phyloP scores from a whole-genome alignment of 2,888 invertebrate genomes.

The Athalia rosae region DNA sequence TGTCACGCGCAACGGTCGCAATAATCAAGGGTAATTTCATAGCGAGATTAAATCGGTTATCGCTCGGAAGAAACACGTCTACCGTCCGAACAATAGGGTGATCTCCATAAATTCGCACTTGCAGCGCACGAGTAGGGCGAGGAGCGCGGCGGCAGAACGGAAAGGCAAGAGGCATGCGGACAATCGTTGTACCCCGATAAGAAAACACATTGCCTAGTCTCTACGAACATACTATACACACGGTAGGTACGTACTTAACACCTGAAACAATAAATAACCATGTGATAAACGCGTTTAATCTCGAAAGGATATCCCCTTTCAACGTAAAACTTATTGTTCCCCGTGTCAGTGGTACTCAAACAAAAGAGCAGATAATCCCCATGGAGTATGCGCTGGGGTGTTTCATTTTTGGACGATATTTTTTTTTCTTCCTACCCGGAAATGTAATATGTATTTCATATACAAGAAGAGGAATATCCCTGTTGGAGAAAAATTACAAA shows the following conservation, averaged over 20 bases:
- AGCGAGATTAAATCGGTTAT: neutral
- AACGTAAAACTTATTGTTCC: neutral
- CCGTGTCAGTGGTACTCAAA: neutral
- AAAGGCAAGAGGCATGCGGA: neutral
- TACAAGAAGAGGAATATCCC: too few relatives aligned
- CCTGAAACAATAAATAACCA: conserved; percentile 14
- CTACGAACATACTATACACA: neutral
- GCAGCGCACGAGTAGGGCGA: neutral
- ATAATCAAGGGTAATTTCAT: conserved; percentile 2
- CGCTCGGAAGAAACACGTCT: neutral
- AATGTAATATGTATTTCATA: too few relatives aligned
- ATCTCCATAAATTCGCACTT: conserved; percentile 4
- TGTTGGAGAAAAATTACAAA: too few relatives aligned
- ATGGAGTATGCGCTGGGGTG: neutral
- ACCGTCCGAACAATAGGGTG: neutral
- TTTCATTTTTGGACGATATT: too few relatives aligned
- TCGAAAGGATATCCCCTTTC: conserved; percentile 12
- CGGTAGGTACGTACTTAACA: neutral
- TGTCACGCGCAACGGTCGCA: neutral
- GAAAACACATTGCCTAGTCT: neutral
- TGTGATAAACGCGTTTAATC: conserved; percentile 25
- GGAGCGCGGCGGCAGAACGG: neutral
- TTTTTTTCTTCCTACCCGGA: too few relatives aligned
- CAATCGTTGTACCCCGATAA: conserved; percentile 17
- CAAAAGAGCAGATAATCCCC: neutral